phyloP scores from a whole-genome alignment of 2,113 vertebrate species.

The Camelus dromedarius region DNA sequence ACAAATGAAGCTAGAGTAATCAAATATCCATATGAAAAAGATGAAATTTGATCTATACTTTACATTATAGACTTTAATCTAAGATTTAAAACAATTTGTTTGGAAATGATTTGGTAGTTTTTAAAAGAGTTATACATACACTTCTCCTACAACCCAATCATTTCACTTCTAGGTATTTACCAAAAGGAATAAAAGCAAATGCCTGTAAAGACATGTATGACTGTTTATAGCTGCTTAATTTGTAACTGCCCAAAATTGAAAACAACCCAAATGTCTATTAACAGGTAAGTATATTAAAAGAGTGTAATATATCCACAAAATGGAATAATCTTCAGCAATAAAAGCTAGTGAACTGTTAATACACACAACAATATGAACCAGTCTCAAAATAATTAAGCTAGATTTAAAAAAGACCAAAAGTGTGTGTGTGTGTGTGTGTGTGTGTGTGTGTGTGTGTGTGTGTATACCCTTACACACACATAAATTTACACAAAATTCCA shows the following conservation, averaged over 20 bases:
- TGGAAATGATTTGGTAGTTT: background rate
- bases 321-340: background rate
- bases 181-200: conserved; percentile 30
- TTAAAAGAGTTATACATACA: background rate
- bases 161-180: background rate
- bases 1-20: background rate
- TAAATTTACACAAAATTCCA: background rate
- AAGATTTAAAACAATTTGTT: conserved; percentile 10
- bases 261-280: background rate
- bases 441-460: background rate
- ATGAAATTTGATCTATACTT: background rate
- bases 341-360: background rate
- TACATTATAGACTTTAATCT: background rate
- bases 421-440: background rate
- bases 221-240: background rate
- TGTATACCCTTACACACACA: too few species aligned
- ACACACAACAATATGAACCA: background rate
- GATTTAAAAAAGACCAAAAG: background rate
- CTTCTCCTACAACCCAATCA: background rate
- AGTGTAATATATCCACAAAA: background rate
- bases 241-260: background rate
- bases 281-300: background rate
- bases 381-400: background rate
- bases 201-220: background rate
- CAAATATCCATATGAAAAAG: background rate